Evolutionary conservation across 2,888 invertebrate species (phyloP), one percentile per base, ranked within the genome.

Genomic region (Altica lythri): DNA sequence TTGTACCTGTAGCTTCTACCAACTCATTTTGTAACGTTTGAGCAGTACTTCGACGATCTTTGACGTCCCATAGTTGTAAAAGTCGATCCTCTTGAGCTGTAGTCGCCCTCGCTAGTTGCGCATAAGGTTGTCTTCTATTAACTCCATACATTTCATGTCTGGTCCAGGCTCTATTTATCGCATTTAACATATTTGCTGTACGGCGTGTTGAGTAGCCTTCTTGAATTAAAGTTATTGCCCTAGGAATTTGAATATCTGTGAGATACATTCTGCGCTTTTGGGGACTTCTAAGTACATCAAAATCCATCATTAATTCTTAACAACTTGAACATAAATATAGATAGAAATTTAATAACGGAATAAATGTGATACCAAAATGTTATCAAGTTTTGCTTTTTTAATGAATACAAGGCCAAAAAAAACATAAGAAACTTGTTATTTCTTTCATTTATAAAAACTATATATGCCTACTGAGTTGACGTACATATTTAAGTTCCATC

Each of bases 1-100:
- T 32, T 2, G 50, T 51, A 35, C 34, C 38, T 32, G 53, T 51
- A 2, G 48, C 22, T 2, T 51, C 47, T 49, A 52, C 12, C 8
- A 52, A 18, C 9, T 32, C 34, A 40, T 49, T 53, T 53, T 53
- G 47, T 5, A 47, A 27, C 2, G 18, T 22, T 22, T 22, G 8
- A 8, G 22, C 22, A 22, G 22, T 5, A 22, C 22, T 22, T 22
- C 22, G 8, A 22, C 22, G 22, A 5, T 22, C 22, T 5, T 8
- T 22, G 8, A 22, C 8, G 22, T 5, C 22, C 22, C 4, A 22
- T 22, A 22, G 22, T n/a, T n/a, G n/a, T n/a, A n/a, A n/a, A 22
- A 22, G 22, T 22, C 4, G 4, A 8, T 22, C 4, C 8, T 22
- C 8, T 22, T 22, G 4, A 22, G 4, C 8, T 22, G 22, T 22